Evolutionary conservation across 2,113 vertebrate species (phyloP).

Genomic region (Cinclus cinclus): DNA sequence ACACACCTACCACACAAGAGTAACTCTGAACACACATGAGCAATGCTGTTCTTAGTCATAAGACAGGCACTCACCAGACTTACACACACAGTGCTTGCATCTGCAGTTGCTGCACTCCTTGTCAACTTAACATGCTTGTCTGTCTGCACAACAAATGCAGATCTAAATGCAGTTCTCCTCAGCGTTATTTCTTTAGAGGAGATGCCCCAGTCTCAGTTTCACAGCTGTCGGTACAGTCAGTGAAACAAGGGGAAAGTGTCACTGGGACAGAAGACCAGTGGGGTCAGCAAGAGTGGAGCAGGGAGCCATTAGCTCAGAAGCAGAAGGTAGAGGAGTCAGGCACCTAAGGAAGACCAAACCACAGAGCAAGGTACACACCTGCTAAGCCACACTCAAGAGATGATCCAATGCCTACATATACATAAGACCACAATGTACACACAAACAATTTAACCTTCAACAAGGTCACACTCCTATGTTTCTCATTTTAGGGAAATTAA

Average conservation of each 20-base stretch:
- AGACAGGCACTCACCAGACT: background rate
- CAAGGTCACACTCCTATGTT: background rate
- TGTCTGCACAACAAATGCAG: background rate
- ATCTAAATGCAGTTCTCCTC: background rate
- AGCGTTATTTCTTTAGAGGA: background rate
- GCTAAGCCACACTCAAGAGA: background rate
- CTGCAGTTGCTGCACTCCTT: background rate
- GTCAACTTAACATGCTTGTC: background rate
- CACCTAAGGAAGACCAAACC: background rate
- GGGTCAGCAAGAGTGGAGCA: background rate
- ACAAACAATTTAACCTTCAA: background rate
- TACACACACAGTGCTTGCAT: rapidly evolving
- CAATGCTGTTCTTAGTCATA: background rate
- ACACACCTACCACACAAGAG: rapidly evolving
- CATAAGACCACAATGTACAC: rapidly evolving
- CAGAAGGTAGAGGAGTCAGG: background rate
- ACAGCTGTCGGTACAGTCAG: background rate
- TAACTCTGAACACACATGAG: background rate
- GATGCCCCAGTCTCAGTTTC: background rate
- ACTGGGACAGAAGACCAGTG: background rate
- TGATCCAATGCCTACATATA: rapidly evolving
- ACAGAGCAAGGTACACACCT: background rate
- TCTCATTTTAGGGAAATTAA: background rate
- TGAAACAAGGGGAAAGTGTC: background rate
- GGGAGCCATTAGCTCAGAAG: background rate